Base-by-base conservation (phyloP, 1,140 invertebrate genomes). In the Helicoverpa armigera region DNA sequence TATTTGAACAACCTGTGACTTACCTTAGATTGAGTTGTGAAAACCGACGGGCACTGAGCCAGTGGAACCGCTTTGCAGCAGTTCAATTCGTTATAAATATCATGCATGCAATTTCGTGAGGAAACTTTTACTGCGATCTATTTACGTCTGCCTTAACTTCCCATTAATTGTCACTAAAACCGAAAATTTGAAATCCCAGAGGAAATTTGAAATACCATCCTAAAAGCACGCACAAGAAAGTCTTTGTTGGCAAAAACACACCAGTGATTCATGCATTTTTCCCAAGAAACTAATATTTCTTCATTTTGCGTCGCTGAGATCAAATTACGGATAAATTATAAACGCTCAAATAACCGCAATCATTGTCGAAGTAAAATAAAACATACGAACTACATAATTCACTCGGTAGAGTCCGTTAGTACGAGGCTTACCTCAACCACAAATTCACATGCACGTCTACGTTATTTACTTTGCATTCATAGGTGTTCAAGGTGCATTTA, bases 21-120 rank as follows among this genome's bases (percentile, higher is more conserved):
- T 67, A 54, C 60, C 51, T 53, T 29, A 77, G 67, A 77, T 65
- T 53, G 61, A 53, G 75, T 65, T 65, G 61, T 67, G 75, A 48
- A 77, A 77, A 67, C 61, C 50, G 67, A 67, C 60, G 61, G 74
- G 75, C 75, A 67, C 43, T 0, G 13, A 67, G 75, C 75, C 75
- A 67, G 61, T 65, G 50, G 50, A 63, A 60, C 48, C 23, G 43
- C 50, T 61, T 54, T 56, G 43, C 60, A 77, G 75, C 61, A 67
- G 50, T 77, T 77, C 50, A 65, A 67, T 77, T 67, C 61, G 75
- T 67, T 77, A 53, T 77, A 67, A 77, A 77, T 77, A 67, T 65
- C 60, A 63, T 77, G 60, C 48, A n/a, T 65, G 58, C 60, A 67
- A 73, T 77, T 77, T 67, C 43, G 58, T 61, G 48, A 23, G 51